A percentile compares a stretch with the other conserved stretches of the same genome.
Conservation (phyloP, 2,888 invertebrate species). For the Polydrusus cervinus region DNA sequence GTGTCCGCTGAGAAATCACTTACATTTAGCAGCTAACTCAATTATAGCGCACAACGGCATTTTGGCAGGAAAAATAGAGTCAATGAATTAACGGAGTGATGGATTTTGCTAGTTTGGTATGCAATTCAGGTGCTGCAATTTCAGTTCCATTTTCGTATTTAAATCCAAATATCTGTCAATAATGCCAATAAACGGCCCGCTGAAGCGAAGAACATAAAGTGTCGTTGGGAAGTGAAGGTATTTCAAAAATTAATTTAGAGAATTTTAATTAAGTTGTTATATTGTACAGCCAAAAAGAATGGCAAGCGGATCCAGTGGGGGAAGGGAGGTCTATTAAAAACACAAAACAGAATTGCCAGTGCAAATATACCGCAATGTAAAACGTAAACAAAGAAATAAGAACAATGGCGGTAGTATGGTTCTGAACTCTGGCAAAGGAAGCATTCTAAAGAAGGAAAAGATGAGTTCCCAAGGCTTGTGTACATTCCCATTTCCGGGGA, state of each 20-base stretch:
- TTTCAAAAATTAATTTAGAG: constrained; percentile 3
- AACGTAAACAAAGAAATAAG: too few relatives aligned
- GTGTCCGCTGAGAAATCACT: constrained; percentile 18
- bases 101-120: constrained; percentile 25
- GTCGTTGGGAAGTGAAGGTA: neutral
- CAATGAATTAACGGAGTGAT: constrained; percentile 14
- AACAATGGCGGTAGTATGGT: too few relatives aligned
- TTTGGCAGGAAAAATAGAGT: constrained; percentile 4
- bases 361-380: too few relatives aligned
- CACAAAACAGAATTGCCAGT: too few relatives aligned
- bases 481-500: too few relatives aligned
- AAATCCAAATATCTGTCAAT: constrained; percentile 33
- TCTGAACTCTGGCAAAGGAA: too few relatives aligned
- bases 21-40: neutral
- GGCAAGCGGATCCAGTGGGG: too few relatives aligned
- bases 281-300: too few relatives aligned
- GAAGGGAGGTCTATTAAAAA: too few relatives aligned
- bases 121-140: constrained; percentile 20
- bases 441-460: too few relatives aligned
- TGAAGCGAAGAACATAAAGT: neutral
- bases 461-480: too few relatives aligned
- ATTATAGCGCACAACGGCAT: neutral
- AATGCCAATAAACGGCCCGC: constrained; percentile 1
- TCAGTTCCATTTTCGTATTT: constrained; percentile 32
- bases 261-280: too few relatives aligned